phyloP scores from a whole-genome alignment of 2,888 invertebrate genomes.

The Epinotia bilunana region DNA sequence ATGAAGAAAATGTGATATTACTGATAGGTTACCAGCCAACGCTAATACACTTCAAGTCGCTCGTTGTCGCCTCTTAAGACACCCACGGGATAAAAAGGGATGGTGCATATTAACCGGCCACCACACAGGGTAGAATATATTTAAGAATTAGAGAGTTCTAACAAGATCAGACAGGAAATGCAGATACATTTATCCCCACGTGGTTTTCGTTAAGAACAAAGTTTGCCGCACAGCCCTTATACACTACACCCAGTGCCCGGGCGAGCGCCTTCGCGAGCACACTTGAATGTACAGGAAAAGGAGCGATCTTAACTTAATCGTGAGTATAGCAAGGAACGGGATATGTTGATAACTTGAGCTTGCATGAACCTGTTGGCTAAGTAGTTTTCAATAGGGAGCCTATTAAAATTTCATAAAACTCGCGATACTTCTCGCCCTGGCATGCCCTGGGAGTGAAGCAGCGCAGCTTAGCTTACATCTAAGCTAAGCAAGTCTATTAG shows the following conservation, averaged over 20 bases:
- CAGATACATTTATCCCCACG: slow-evolving; percentile 4
- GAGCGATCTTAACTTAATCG: not conserved
- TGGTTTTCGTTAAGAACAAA: not conserved
- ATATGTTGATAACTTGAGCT: not conserved
- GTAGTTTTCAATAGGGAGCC: not conserved
- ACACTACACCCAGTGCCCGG: not conserved
- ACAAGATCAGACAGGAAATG: not conserved
- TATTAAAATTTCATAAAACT: not conserved
- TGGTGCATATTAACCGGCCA: no score
- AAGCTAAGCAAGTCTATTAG: no score
- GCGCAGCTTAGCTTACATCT: no score
- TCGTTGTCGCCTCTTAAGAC: no score
- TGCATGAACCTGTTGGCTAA: not conserved
- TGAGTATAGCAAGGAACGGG: not conserved
- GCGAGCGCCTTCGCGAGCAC: not conserved
- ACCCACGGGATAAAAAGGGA: no score
- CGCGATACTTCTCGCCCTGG: no score
- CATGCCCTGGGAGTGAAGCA: no score
- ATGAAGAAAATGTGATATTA: no score
- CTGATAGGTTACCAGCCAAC: no score
- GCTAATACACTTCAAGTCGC: no score
- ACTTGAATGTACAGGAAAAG: not conserved
- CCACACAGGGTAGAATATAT: not conserved
- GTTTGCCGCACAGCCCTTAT: not conserved
- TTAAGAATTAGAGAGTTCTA: not conserved